A percentile compares a stretch with the other conserved stretches of the same genome.
These are phyloP conservation scores for Drosophila grimshawi DNA, from an alignment of 1,140 invertebrate species.

Conservation along the genomic window DNA sequence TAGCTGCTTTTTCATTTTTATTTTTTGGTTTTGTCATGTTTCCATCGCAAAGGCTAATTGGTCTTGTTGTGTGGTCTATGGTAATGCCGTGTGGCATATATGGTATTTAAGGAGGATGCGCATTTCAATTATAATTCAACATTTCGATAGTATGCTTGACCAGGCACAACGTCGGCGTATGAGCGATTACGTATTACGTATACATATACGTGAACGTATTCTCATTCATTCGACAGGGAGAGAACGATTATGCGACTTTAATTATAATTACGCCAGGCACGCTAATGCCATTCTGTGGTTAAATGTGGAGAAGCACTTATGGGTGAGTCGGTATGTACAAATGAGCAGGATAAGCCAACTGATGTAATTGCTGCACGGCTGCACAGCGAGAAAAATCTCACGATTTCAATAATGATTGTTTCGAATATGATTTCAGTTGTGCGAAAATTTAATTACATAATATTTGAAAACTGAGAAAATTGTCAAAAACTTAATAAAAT, in stretches of 20 bases:
- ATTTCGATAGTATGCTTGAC: slow-evolving; percentile 17
- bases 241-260: slow-evolving; percentile 65
- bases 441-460: too few species aligned
- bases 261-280: slow-evolving; percentile 69
- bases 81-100: slow-evolving; percentile 7
- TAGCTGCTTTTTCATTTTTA: not conserved
- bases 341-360: slow-evolving; percentile 18
- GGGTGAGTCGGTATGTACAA: not conserved
- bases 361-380: slow-evolving; percentile 19
- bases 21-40: slow-evolving; percentile 3
- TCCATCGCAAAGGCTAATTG: slow-evolving; percentile 10
- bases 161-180: slow-evolving; percentile 44
- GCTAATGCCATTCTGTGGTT: slow-evolving; percentile 53
- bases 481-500: too few species aligned
- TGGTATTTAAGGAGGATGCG: slow-evolving; percentile 33
- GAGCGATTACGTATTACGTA: slow-evolving; percentile 56
- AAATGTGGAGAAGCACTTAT: not conserved
- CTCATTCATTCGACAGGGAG: not conserved
- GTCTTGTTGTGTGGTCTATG: slow-evolving; percentile 1
- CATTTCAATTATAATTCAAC: slow-evolving; percentile 24
- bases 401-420: too few species aligned
- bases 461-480: too few species aligned
- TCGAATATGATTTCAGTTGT: not conserved
- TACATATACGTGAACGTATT: not conserved
- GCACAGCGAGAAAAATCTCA: not conserved